Conservation (phyloP, 2,797 vertebrate species). For the Danio kyathit region DNA sequence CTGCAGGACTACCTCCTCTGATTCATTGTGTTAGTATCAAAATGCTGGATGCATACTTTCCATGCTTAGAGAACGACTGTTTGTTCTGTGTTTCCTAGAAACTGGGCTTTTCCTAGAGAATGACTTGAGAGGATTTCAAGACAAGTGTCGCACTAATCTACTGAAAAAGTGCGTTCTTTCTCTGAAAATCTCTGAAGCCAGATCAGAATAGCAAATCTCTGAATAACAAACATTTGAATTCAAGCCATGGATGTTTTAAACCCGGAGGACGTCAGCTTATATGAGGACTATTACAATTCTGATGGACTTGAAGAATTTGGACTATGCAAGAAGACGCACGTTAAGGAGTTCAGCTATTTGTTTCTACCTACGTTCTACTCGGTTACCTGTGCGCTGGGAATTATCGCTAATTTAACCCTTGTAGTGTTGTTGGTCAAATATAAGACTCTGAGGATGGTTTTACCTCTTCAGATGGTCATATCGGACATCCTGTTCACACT, state of each 20-base stretch:
- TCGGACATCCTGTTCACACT: constrained; percentile 77
- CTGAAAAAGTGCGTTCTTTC: neutral
- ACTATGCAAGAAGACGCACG: constrained; percentile 74
- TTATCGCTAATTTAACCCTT: constrained; percentile 71
- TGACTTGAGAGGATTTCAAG: neutral
- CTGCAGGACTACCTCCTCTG: neutral
- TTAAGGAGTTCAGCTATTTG: constrained; percentile 67
- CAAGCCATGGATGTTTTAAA: constrained; percentile 31
- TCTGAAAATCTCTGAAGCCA: neutral
- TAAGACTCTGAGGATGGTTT: constrained; percentile 64
- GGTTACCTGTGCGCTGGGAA: constrained; percentile 67
- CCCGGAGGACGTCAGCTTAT: constrained; percentile 38
- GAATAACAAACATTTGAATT: neutral
- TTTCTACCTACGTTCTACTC: constrained; percentile 76
- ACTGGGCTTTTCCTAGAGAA: neutral
- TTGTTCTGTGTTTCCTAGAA: constrained; percentile 2
- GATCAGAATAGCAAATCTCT: neutral
- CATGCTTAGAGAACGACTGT: neutral
- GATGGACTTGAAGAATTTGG: constrained; percentile 49
- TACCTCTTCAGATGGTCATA: constrained; percentile 75
- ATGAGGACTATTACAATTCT: constrained; percentile 67
- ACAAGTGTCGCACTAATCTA: neutral
- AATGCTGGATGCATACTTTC: neutral
- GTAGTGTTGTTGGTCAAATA: constrained; percentile 64
- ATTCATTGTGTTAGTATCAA: neutral